phyloP scores from a whole-genome alignment of 1,140 invertebrate species.

The Triops longicaudatus region DNA sequence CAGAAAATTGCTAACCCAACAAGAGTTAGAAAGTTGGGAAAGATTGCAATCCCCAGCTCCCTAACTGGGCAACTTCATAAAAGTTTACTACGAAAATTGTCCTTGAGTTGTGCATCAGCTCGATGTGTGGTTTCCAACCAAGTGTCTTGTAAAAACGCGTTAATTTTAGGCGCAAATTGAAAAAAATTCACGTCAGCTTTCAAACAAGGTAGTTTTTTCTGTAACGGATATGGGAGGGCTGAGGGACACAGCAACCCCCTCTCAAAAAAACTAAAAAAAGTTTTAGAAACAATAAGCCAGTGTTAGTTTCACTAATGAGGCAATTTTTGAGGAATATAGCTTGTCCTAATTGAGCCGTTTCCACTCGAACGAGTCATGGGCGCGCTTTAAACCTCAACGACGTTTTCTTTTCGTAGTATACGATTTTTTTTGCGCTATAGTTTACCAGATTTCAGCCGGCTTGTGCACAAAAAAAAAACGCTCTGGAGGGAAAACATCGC shows the following conservation, averaged over 20 bases:
- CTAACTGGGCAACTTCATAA: not conserved
- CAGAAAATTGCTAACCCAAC: not conserved
- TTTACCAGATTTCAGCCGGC: not conserved
- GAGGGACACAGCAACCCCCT: not conserved
- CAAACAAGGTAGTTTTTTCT: too few species aligned
- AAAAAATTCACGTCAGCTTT: not conserved
- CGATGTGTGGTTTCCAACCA: not conserved
- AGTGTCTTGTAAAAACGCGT: not conserved
- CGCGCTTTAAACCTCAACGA: not conserved
- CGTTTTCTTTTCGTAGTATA: not conserved
- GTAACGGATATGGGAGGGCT: not conserved
- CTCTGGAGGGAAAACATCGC: not conserved
- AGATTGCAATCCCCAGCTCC: not conserved
- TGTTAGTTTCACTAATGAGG: not conserved
- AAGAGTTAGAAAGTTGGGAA: not conserved
- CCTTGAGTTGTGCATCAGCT: not conserved
- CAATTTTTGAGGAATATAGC: not conserved
- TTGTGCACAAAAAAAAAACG: not conserved
- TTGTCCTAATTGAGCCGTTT: not conserved
- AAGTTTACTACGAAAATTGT: not conserved
- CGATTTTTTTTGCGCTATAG: not conserved
- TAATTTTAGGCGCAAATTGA: not conserved
- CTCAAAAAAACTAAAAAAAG: not conserved
- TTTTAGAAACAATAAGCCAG: not conserved
- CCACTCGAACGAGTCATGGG: not conserved